phyloP scores from a whole-genome alignment of 2,797 vertebrate species.

The Manis pentadactyla region DNA sequence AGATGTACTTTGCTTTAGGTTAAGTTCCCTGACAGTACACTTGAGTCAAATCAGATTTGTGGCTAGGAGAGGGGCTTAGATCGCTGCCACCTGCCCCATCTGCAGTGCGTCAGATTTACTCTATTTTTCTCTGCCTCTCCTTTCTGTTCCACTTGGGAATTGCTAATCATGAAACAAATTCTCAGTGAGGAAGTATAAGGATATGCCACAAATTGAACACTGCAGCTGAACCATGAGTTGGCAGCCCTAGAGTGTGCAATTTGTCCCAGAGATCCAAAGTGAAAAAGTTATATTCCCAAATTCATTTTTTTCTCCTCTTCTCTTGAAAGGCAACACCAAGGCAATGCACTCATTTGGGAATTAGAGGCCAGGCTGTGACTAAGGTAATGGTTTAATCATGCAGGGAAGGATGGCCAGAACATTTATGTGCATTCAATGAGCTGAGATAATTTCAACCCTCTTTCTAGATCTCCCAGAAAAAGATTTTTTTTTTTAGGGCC shows the following conservation, averaged over 20 bases:
- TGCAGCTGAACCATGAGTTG: not conserved
- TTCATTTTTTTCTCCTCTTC: not conserved
- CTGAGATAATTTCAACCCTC: slow-evolving; percentile 65
- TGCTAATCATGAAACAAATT: not conserved
- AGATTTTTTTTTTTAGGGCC: slow-evolving; percentile 40
- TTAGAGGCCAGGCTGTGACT: not conserved
- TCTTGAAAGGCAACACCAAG: not conserved
- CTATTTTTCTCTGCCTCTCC: not conserved
- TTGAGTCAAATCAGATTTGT: not conserved
- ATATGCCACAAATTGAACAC: not conserved
- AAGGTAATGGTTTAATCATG: slow-evolving; percentile 63
- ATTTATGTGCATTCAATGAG: slow-evolving; percentile 38
- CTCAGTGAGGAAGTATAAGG: not conserved
- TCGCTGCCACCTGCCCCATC: not conserved
- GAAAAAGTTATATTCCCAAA: slow-evolving; percentile 30
- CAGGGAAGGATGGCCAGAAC: slow-evolving; percentile 17
- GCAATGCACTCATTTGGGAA: not conserved
- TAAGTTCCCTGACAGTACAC: not conserved
- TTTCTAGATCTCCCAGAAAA: slow-evolving; percentile 60
- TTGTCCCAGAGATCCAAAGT: slow-evolving; percentile 21
- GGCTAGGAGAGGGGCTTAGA: not conserved
- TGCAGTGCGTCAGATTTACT: not conserved
- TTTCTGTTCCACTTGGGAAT: not conserved
- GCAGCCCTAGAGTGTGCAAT: not conserved
- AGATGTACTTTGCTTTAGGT: not conserved